Conservation (phyloP, 2,113 vertebrate genomes). For the Tragelaphus strepsiceros region DNA sequence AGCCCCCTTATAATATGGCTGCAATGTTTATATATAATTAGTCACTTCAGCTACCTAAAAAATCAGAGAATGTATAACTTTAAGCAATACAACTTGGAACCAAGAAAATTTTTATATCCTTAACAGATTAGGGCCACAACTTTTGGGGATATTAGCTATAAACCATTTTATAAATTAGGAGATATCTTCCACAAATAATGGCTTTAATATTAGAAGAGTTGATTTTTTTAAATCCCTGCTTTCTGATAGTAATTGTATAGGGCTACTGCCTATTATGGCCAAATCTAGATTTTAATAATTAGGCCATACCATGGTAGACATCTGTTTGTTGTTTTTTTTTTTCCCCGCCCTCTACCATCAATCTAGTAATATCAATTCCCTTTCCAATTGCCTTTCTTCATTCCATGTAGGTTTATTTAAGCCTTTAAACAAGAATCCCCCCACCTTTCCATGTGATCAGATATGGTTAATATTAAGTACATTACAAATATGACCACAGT, state of each 20-base stretch:
- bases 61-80: background rate
- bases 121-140: background rate
- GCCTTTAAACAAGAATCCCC: background rate
- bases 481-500: background rate
- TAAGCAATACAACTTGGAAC: background rate
- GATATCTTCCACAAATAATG: constrained; percentile 15
- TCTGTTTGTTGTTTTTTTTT: constrained; percentile 16
- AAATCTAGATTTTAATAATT: constrained; percentile 41
- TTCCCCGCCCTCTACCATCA: background rate
- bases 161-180: constrained; percentile 17
- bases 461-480: background rate
- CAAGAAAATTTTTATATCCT: background rate
- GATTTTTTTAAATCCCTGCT: background rate
- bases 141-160: background rate
- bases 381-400: background rate
- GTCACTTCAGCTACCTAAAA: constrained; percentile 19
- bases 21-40: background rate
- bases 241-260: background rate
- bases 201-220: constrained; percentile 18
- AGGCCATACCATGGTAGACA: background rate
- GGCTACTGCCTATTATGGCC: background rate
- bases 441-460: background rate
- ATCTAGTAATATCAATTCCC: background rate
- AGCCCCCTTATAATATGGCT: background rate
- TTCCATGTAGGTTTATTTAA: background rate